A percentile compares a stretch with the other conserved stretches of the same genome.
phyloP scores from a whole-genome alignment of 2,797 vertebrate genomes.

The Gallirallus australis region DNA sequence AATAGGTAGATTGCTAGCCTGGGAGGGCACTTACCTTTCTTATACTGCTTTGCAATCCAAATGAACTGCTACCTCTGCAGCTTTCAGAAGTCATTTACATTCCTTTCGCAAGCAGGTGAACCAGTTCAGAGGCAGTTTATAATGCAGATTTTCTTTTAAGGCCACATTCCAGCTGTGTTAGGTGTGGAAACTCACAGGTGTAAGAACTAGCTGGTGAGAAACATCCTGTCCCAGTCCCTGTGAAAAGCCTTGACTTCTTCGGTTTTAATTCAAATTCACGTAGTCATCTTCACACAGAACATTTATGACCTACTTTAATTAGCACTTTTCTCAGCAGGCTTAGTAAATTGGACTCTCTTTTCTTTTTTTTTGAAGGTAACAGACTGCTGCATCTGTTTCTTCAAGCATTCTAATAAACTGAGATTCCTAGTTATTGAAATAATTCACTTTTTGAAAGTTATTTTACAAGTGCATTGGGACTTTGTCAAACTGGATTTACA shows the following conservation, averaged over 20 bases:
- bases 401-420: not conserved
- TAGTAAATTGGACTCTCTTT: not conserved
- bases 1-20: conserved; percentile 43
- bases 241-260: not conserved
- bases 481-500: not conserved
- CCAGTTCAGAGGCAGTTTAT: conserved; percentile 25
- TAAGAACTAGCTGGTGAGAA: not conserved
- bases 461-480: not conserved
- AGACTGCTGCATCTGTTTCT: not conserved
- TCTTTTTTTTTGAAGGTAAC: not conserved
- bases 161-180: conserved; percentile 18
- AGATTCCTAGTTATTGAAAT: not conserved
- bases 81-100: conserved; percentile 44
- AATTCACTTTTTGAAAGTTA: not conserved
- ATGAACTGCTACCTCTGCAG: conserved; percentile 33
- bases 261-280: conserved; percentile 1
- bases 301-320: not conserved
- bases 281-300: not conserved
- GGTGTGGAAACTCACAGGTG: not conserved
- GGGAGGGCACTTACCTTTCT: conserved; percentile 36
- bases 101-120: conserved; percentile 30
- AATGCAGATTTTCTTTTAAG: conserved; percentile 10
- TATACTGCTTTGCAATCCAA: conserved; percentile 52
- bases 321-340: not conserved
- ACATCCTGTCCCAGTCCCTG: not conserved